Conservation (phyloP, 2,113 vertebrate genomes). For the Poicephalus gulielmi region DNA sequence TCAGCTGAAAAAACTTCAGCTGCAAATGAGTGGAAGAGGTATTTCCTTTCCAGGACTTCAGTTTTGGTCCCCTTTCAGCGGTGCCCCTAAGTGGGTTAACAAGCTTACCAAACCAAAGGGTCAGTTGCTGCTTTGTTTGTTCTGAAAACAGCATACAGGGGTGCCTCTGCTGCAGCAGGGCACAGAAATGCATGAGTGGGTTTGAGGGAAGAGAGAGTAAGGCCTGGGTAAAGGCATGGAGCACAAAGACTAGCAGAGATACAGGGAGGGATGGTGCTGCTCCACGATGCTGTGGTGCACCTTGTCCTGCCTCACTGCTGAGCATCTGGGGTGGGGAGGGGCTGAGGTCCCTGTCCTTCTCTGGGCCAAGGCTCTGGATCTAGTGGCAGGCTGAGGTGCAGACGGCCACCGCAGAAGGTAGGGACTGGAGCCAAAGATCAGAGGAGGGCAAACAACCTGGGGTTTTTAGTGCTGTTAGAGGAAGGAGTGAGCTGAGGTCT, state of each 20-base stretch:
- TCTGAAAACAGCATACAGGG: not conserved
- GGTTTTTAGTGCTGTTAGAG: not conserved
- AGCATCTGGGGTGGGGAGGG: rapidly evolving
- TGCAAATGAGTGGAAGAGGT: not conserved
- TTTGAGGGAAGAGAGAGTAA: not conserved
- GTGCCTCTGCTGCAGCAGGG: not conserved
- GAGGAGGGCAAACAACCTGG: not conserved
- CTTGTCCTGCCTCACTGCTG: rapidly evolving
- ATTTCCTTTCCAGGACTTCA: not conserved
- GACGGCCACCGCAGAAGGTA: not conserved
- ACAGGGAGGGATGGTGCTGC: not conserved
- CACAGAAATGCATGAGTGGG: not conserved
- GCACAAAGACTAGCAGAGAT: not conserved
- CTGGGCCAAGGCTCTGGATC: not conserved
- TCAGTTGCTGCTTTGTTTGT: not conserved
- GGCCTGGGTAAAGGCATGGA: not conserved
- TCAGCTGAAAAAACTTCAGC: not conserved
- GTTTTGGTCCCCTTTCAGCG: not conserved
- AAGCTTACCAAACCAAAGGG: not conserved
- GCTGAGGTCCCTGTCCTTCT: not conserved
- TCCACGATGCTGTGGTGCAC: rapidly evolving
- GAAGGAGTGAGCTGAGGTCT: not conserved
- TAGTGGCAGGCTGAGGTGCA: not conserved
- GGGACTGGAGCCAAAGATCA: not conserved
- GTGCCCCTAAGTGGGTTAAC: not conserved